Evolutionary conservation across 2,113 vertebrate species (phyloP).

Genomic region (Electrona antarctica): DNA sequence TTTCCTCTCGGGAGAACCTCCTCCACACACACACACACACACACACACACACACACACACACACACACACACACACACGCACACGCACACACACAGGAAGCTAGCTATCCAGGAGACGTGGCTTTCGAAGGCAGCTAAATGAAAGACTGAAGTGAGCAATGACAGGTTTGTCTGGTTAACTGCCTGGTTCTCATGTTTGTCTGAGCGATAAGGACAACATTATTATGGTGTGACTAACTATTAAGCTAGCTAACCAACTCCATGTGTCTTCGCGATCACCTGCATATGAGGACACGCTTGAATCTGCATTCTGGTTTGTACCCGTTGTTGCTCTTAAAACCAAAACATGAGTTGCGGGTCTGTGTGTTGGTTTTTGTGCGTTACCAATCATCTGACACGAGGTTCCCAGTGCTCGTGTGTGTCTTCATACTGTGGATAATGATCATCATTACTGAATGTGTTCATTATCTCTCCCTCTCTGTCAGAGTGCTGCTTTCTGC

Average conservation of each 20-base stretch:
- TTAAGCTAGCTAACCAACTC: slow-evolving; percentile 68
- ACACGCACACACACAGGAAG: slow-evolving; percentile 37
- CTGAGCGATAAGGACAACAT: slow-evolving; percentile 67
- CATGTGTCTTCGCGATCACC: slow-evolving; percentile 65
- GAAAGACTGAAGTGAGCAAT: slow-evolving; percentile 65
- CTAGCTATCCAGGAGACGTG: slow-evolving; percentile 58
- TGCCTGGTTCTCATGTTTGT: slow-evolving; percentile 45
- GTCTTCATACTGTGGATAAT: slow-evolving; percentile 42
- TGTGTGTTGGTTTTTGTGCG: slow-evolving; percentile 26
- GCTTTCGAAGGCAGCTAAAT: slow-evolving; percentile 62
- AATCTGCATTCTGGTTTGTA: slow-evolving; percentile 48
- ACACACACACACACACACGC: slow-evolving; percentile 29
- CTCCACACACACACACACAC: background rate
- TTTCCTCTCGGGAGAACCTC: slow-evolving; percentile 48
- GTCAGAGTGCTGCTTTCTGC: slow-evolving; percentile 28
- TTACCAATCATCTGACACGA: slow-evolving; percentile 27
- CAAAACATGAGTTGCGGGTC: background rate
- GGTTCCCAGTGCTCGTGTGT: slow-evolving; percentile 16
- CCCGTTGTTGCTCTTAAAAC: background rate
- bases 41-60: background rate
- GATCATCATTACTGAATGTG: slow-evolving; percentile 39
- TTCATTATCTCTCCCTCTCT: slow-evolving; percentile 27
- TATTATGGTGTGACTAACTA: slow-evolving; percentile 69
- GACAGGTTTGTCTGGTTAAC: slow-evolving; percentile 66
- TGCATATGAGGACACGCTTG: slow-evolving; percentile 61